Percentiles rank a stretch among this genome's conserved stretches.
These are phyloP conservation scores for Cyrtonyx montezumae DNA, from an alignment of 2,113 vertebrate genomes.

Conservation along the genomic window DNA sequence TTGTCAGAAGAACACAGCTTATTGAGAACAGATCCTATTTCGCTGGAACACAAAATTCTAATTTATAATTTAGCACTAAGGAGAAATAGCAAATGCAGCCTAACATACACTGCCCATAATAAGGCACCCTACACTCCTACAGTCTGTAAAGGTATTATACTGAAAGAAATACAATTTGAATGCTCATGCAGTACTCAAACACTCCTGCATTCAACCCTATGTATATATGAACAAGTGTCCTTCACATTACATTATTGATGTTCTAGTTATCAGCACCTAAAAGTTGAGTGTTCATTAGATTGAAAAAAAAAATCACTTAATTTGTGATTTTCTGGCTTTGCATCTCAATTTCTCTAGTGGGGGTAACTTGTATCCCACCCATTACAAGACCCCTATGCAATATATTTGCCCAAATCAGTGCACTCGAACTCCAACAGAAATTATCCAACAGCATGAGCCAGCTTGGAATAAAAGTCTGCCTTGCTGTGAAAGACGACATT, in stretches of 20 bases:
- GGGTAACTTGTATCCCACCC: constrained; percentile 53
- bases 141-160: neutral
- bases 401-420: constrained; percentile 55
- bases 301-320: constrained; percentile 47
- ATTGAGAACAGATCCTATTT: constrained; percentile 18
- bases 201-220: neutral
- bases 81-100: neutral
- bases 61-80: neutral
- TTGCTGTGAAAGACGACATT: constrained; percentile 69
- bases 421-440: constrained; percentile 72
- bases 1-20: neutral
- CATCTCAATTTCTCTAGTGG: constrained; percentile 27
- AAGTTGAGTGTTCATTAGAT: constrained; percentile 35
- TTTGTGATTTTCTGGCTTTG: constrained; percentile 60
- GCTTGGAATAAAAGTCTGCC: constrained; percentile 46
- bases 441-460: constrained; percentile 70
- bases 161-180: neutral
- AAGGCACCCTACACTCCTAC: neutral
- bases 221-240: neutral
- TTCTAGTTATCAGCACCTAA: neutral
- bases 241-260: neutral
- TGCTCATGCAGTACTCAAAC: neutral
- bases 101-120: fast-evolving
- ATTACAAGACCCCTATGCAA: constrained; percentile 61
- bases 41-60: neutral